These are phyloP conservation scores for Dolichotis patagonum DNA, from an alignment of 2,113 vertebrate genomes.

Conservation along the genomic window DNA sequence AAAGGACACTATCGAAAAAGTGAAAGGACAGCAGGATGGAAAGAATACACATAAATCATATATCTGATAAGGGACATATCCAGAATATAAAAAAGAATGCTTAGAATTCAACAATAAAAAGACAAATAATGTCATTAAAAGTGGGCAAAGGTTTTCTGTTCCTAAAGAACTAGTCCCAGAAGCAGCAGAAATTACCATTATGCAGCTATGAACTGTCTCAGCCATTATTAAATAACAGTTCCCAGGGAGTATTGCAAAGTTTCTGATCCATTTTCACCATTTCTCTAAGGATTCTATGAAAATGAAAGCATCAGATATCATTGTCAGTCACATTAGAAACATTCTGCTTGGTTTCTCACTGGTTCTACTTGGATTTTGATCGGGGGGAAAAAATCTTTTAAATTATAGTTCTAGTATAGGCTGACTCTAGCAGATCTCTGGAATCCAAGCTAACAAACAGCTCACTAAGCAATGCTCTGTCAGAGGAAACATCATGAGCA, in stretches of 20 bases:
- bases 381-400: background rate
- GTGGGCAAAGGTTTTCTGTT: background rate
- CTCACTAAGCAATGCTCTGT: background rate
- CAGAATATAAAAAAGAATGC: slow-evolving; percentile 1
- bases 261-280: background rate
- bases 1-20: background rate
- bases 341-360: background rate
- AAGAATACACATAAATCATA: background rate
- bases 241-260: background rate
- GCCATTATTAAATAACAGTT: background rate
- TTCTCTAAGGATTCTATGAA: background rate
- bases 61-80: background rate
- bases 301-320: background rate
- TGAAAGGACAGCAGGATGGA: background rate
- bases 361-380: background rate
- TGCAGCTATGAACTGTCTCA: background rate
- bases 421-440: background rate
- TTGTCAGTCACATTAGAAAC: background rate
- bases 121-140: background rate
- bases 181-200: background rate
- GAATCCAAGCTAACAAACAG: background rate
- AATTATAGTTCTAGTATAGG: background rate
- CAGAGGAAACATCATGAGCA: background rate
- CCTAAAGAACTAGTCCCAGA: background rate
- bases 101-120: slow-evolving; percentile 24